These are phyloP conservation scores for Selenia dentaria DNA, from an alignment of 2,888 invertebrate genomes.

Conservation along the genomic window DNA sequence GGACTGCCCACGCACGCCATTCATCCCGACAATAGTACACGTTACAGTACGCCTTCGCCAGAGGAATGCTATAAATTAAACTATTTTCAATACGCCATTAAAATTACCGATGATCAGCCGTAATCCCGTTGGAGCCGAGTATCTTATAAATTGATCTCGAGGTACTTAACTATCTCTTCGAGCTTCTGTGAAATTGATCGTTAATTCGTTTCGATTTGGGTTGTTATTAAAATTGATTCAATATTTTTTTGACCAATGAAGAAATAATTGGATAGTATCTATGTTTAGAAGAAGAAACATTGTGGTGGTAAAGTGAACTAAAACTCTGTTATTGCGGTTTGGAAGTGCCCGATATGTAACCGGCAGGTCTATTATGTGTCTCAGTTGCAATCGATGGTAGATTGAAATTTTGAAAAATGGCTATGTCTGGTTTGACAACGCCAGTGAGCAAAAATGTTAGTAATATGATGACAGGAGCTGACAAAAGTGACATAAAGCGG, in stretches of 20 bases:
- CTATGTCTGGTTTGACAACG: too few species aligned
- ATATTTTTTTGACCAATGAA: not conserved
- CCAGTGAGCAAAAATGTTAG: too few species aligned
- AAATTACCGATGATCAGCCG: slow-evolving; percentile 14
- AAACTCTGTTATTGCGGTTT: too few species aligned
- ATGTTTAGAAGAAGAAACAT: too few species aligned
- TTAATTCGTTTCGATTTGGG: not conserved
- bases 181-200: slow-evolving; percentile 2
- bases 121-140: slow-evolving; percentile 10
- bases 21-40: slow-evolving; percentile 4
- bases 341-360: too few species aligned
- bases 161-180: not conserved
- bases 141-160: slow-evolving; percentile 14
- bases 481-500: too few species aligned
- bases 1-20: slow-evolving; percentile 12
- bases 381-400: too few species aligned
- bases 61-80: slow-evolving; percentile 13
- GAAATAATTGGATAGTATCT: too few species aligned
- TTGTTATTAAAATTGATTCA: not conserved
- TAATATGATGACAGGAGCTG: too few species aligned
- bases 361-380: too few species aligned
- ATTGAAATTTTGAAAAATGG: too few species aligned
- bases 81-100: slow-evolving; percentile 13
- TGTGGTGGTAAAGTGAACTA: too few species aligned
- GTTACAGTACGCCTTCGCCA: not conserved